phyloP scores from a whole-genome alignment of 2,113 vertebrate species.

The Thymallus thymallus region DNA sequence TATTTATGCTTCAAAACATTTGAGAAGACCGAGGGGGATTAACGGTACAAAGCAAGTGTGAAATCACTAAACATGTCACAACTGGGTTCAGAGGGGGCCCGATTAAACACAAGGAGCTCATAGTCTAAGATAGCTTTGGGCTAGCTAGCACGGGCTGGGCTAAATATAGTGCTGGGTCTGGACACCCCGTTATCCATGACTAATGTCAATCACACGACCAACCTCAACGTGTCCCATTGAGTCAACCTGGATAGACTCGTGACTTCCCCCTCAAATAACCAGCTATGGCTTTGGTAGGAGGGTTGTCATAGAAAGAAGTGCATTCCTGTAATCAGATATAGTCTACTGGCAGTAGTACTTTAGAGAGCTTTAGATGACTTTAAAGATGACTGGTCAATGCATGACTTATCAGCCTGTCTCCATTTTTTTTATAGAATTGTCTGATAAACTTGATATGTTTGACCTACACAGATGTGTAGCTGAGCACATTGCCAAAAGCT shows the following conservation, averaged over 20 bases:
- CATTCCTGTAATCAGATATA: not conserved
- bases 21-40: slow-evolving; percentile 37
- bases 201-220: slow-evolving; percentile 47
- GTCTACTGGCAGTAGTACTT: not conserved
- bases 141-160: not conserved
- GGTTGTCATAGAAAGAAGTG: not conserved
- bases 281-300: slow-evolving; percentile 7
- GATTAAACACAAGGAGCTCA: slow-evolving; percentile 41
- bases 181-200: slow-evolving; percentile 36
- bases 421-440: not conserved
- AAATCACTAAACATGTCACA: slow-evolving; percentile 66
- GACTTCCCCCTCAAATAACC: slow-evolving; percentile 32
- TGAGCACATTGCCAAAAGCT: not conserved
- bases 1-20: slow-evolving; percentile 64
- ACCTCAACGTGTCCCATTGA: slow-evolving; percentile 30
- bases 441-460: too few species aligned
- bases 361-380: too few species aligned
- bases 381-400: not conserved
- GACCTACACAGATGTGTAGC: not conserved
- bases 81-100: slow-evolving; percentile 30
- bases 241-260: slow-evolving; percentile 48
- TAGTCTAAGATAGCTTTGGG: not conserved
- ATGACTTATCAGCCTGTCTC: not conserved
- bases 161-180: slow-evolving; percentile 33
- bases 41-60: slow-evolving; percentile 56